A percentile compares a stretch with the other conserved stretches of the same genome.
Conservation (phyloP, 2,113 vertebrate species). For the Anarhynchus alexandrinus region DNA sequence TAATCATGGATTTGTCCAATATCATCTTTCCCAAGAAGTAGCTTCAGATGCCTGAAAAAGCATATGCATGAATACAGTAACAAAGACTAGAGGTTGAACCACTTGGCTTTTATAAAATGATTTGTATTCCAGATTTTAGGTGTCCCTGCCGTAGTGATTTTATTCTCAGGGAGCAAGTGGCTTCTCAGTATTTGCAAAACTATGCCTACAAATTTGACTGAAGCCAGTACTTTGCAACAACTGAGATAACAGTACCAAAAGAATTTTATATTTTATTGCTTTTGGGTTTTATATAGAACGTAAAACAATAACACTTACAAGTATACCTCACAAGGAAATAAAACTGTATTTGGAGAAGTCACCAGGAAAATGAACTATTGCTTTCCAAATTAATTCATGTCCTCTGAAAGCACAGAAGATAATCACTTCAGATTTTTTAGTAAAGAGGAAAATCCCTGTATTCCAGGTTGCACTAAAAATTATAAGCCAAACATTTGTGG, state of each 20-base stretch:
- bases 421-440: background rate
- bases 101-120: slow-evolving; percentile 42
- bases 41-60: slow-evolving; percentile 56
- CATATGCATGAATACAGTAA: slow-evolving; percentile 63
- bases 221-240: slow-evolving; percentile 54
- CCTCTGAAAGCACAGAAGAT: background rate
- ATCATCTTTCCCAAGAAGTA: slow-evolving; percentile 68
- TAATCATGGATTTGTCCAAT: slow-evolving; percentile 69
- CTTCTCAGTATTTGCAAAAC: slow-evolving; percentile 66
- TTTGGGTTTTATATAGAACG: background rate
- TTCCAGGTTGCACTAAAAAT: background rate
- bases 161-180: slow-evolving; percentile 59
- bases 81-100: slow-evolving; percentile 30
- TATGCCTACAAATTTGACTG: slow-evolving; percentile 52
- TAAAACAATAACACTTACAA: background rate
- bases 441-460: background rate
- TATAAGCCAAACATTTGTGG: background rate
- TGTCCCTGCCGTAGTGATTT: slow-evolving; percentile 60
- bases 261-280: slow-evolving; percentile 1
- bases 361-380: background rate
- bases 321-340: background rate
- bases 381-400: background rate
- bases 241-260: slow-evolving; percentile 60
- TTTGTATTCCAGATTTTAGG: slow-evolving; percentile 65
- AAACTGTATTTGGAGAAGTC: background rate